Evolutionary conservation across 2,113 vertebrate genomes (phyloP).

Genomic region (Acrocephalus arundinaceus): DNA sequence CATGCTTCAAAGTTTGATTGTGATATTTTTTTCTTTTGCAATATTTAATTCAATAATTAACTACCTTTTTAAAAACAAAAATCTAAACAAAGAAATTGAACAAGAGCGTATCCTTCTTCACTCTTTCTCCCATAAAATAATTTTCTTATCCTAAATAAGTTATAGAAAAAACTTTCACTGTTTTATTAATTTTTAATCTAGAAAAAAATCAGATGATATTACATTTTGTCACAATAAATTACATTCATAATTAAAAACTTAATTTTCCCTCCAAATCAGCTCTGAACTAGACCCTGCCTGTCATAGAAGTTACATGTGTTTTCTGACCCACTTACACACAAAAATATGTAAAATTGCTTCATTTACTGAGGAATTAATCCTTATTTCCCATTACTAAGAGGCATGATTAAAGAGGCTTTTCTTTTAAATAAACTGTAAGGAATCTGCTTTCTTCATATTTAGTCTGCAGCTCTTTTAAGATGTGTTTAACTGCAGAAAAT

Average conservation of each 20-base stretch:
- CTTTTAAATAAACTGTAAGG: background rate
- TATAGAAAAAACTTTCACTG: background rate
- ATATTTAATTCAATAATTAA: background rate
- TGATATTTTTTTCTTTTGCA: background rate
- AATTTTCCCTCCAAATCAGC: background rate
- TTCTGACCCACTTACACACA: background rate
- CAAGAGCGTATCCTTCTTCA: background rate
- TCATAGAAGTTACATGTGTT: background rate
- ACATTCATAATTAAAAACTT: background rate
- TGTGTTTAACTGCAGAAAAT: background rate
- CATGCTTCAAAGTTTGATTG: background rate
- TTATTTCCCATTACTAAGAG: background rate
- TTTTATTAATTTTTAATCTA: background rate
- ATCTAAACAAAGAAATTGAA: background rate
- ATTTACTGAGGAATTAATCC: background rate
- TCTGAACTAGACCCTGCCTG: background rate
- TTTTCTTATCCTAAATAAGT: background rate
- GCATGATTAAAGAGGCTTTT: background rate
- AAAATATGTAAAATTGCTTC: background rate
- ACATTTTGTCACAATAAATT: background rate
- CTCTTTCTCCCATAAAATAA: background rate
- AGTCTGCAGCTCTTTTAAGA: background rate
- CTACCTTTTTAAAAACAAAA: background rate
- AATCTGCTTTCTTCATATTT: background rate
- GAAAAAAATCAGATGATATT: background rate